These are phyloP conservation scores for Sebastes jordani DNA, from an alignment of 2,797 vertebrate genomes.

Conservation along the genomic window DNA sequence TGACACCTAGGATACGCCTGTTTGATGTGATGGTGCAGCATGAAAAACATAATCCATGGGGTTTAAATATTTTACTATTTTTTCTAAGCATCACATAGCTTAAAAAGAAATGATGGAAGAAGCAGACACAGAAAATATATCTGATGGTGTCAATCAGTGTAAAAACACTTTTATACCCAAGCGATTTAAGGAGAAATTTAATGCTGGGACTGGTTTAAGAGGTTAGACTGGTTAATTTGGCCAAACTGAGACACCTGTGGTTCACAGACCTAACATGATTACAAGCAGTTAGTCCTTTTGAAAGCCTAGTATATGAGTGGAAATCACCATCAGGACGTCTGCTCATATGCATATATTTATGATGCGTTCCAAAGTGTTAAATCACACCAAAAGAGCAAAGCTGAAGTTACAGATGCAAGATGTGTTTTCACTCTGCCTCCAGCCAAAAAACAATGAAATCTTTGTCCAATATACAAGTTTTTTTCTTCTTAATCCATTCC, in stretches of 20 bases:
- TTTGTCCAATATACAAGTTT: not conserved
- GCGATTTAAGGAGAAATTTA: too few species aligned
- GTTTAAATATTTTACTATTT: not conserved
- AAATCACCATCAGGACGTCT: not conserved
- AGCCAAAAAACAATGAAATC: not conserved
- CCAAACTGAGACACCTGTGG: not conserved
- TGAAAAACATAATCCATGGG: not conserved
- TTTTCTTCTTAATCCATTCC: not conserved
- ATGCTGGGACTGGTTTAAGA: not conserved
- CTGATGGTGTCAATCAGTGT: not conserved
- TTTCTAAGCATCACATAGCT: not conserved
- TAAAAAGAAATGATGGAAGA: not conserved
- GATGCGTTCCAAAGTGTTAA: not conserved
- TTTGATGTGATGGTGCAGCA: not conserved
- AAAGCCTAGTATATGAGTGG: fast-evolving
- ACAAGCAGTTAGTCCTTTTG: not conserved
- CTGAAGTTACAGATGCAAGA: not conserved
- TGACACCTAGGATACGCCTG: not conserved
- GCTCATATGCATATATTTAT: not conserved
- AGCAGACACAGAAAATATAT: not conserved
- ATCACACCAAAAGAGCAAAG: not conserved
- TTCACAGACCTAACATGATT: not conserved
- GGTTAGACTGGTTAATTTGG: not conserved
- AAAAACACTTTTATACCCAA: not conserved
- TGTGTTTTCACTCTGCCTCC: not conserved